Conservation (phyloP, 1,140 invertebrate genomes). For the Panagrolaimus sp. region DNA sequence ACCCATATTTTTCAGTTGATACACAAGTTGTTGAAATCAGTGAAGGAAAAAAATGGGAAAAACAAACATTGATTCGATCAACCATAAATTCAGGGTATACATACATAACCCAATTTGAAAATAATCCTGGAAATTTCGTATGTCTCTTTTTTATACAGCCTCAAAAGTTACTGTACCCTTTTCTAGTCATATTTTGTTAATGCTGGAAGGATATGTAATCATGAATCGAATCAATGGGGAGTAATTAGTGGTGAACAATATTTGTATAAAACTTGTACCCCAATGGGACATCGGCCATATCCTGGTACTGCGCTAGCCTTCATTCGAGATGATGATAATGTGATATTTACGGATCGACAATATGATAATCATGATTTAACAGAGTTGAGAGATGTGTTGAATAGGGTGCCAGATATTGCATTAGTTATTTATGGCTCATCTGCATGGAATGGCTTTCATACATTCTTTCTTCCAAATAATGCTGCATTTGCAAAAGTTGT, state of each 20-base stretch:
- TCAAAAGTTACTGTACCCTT: neutral
- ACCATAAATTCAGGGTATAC: constrained; percentile 57
- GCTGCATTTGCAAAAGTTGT: constrained; percentile 55
- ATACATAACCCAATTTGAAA: constrained; percentile 58
- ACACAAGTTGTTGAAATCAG: constrained; percentile 52
- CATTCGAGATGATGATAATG: constrained; percentile 51
- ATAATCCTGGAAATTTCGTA: constrained; percentile 58
- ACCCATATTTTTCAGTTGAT: constrained; percentile 44
- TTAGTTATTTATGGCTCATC: constrained; percentile 56
- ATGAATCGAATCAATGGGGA: constrained; percentile 57
- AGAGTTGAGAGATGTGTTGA: constrained; percentile 52
- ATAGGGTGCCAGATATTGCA: constrained; percentile 57
- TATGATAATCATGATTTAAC: constrained; percentile 57
- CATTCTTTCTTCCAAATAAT: constrained; percentile 55
- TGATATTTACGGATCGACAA: constrained; percentile 52
- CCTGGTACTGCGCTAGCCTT: constrained; percentile 54
- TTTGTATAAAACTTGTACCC: constrained; percentile 52
- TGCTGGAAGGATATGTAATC: constrained; percentile 52
- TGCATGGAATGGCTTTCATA: constrained; percentile 58
- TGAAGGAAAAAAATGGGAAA: constrained; percentile 50
- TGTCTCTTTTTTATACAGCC: constrained; percentile 16
- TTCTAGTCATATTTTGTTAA: constrained; percentile 57
- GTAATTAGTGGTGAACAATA: constrained; percentile 59
- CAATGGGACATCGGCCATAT: constrained; percentile 57
- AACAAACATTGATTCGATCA: constrained; percentile 55